Evolutionary conservation across 2,113 vertebrate genomes (phyloP).

Genomic region (Callipepla californica): DNA sequence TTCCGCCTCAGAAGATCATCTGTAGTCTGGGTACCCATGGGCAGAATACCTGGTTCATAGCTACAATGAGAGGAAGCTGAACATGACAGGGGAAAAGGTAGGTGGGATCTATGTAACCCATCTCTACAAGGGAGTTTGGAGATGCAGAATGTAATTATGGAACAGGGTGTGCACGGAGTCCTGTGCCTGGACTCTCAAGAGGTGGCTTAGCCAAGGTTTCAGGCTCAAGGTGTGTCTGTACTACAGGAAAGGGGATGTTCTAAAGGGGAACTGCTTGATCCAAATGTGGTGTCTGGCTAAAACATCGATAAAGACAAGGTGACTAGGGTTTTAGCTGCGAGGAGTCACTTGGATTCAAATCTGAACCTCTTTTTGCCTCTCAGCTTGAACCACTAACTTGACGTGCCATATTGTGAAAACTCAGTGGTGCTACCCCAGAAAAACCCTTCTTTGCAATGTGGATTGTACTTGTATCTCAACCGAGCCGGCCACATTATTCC

Average conservation of each 20-base stretch:
- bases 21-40: not conserved
- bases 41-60: not conserved
- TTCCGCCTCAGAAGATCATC: not conserved
- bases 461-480: not conserved
- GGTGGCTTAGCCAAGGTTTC: not conserved
- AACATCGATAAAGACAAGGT: not conserved
- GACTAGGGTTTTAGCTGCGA: not conserved
- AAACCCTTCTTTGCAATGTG: not conserved
- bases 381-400: not conserved
- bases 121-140: not conserved
- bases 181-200: not conserved
- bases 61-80: not conserved
- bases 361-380: not conserved
- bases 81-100: not conserved
- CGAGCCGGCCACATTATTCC: not conserved
- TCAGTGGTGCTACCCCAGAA: not conserved
- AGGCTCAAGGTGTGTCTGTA: not conserved
- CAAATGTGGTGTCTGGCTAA: not conserved
- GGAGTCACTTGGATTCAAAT: not conserved
- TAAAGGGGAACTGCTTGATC: not conserved
- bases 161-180: rapidly evolving
- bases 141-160: not conserved
- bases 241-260: not conserved
- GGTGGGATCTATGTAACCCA: not conserved
- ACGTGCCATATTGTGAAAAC: not conserved